Conservation (phyloP, 2,888 invertebrate genomes). For the Lymantria dispar region DNA sequence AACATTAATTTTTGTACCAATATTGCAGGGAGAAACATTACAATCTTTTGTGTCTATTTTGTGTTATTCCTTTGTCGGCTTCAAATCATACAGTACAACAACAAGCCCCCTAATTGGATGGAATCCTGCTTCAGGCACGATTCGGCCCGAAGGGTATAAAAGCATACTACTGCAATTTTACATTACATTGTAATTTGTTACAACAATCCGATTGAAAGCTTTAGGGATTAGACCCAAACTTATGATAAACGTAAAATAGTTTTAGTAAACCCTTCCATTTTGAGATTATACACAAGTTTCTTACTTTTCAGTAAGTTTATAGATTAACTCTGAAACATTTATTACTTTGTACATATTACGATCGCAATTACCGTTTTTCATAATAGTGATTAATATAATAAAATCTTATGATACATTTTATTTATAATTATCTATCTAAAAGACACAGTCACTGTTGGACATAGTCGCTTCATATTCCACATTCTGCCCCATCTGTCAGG, state of each 20-base stretch:
- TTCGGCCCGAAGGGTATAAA: conserved; percentile 39
- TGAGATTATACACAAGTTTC: too few relatives aligned
- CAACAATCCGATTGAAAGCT: conserved; percentile 32
- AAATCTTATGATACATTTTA: too few relatives aligned
- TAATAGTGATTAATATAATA: too few relatives aligned
- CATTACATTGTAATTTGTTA: conserved; percentile 43
- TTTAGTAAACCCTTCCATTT: too few relatives aligned
- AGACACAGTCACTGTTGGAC: too few relatives aligned
- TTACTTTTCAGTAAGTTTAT: too few relatives aligned
- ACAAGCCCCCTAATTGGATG: conserved; percentile 68
- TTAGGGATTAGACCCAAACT: conserved; percentile 23
- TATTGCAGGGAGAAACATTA: conserved; percentile 47
- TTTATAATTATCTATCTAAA: too few relatives aligned
- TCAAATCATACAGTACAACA: conserved; percentile 71
- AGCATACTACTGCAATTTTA: conserved; percentile 45
- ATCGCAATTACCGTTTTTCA: too few relatives aligned
- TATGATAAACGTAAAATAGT: conserved; percentile 11
- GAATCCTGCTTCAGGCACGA: conserved; percentile 58
- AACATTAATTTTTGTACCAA: conserved; percentile 50
- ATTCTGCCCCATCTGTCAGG: too few relatives aligned
- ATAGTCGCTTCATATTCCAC: too few relatives aligned
- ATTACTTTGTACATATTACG: too few relatives aligned
- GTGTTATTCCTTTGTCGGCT: conserved; percentile 53
- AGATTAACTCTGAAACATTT: too few relatives aligned
- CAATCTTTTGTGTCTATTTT: conserved; percentile 44